Base-by-base conservation (phyloP, 2,113 vertebrate genomes). In the Brachionichthys hirsutus region DNA sequence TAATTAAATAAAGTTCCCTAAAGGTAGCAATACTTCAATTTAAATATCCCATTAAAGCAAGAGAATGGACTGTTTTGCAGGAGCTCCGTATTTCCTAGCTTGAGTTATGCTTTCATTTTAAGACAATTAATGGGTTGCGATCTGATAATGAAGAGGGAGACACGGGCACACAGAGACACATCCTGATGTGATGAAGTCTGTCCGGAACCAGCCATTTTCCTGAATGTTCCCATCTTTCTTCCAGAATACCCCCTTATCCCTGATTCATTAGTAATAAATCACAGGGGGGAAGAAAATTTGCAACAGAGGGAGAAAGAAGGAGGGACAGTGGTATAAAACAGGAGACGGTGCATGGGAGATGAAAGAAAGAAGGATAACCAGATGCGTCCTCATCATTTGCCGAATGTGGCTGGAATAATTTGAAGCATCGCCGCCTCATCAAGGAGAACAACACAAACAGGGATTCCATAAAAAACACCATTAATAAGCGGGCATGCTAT, bases 201-300 rank as follows among this genome's bases (percentile, higher is more conserved):
- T 80, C 81, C 80, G 82, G 88, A 88, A 83, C 81, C 87, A 80
- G 75, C 74, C 84, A 83, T 87, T 84, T 89, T 84, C 86, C 83
- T 78, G 80, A 82, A 88, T 74, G 81, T 82, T 84, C 84, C 78
- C 70, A 75, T 82, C 73, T 80, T 72, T 77, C 61, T 78, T 76
- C 75, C 75, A 48, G 68, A 70, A 77, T 78, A 78, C 81, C 82
- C 83, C 81, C 83, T 83, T 72, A 84, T 84, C 78, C 80, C 80
- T 85, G 81, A 87, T 87, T 86, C 81, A 85, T 84, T 80, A 76
- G 69, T 81, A 84, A 84, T 89, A 87, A 87, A 88, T 88, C 85
- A 85, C 64, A 61, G 55, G 59, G 63, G 53, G 48, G 13, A 41
- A 54, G 20, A 54, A 58, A 53, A n/a, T 61, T 45, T 45, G 42